phyloP scores from a whole-genome alignment of 1,140 invertebrate species.

The Pararge aegeria region DNA sequence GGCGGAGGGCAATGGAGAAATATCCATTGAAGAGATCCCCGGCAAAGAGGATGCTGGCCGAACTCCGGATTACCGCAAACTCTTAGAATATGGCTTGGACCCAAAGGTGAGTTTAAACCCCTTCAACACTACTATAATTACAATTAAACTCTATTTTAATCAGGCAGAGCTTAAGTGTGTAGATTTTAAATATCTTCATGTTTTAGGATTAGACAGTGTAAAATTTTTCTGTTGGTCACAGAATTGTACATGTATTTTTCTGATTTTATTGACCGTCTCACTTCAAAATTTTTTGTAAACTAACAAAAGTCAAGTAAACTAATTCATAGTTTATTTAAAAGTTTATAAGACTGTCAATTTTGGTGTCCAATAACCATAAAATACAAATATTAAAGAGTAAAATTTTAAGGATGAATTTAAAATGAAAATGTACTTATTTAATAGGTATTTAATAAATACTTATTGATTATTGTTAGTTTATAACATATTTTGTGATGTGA shows the following conservation, averaged over 20 bases:
- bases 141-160: background rate
- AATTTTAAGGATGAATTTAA: too few relatives aligned
- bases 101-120: constrained; percentile 84
- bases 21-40: constrained; percentile 89
- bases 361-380: too few relatives aligned
- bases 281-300: background rate
- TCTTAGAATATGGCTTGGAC: constrained; percentile 96
- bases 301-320: background rate
- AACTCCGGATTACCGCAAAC: constrained; percentile 92
- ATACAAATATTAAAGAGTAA: too few relatives aligned
- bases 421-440: too few relatives aligned
- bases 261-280: background rate
- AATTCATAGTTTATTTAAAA: background rate
- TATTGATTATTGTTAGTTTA: too few relatives aligned
- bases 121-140: background rate
- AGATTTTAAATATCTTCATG: background rate
- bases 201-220: background rate
- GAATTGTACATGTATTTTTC: background rate
- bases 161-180: background rate
- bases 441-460: too few relatives aligned
- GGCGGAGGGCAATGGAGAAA: constrained; percentile 95
- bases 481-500: too few relatives aligned
- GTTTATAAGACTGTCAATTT: background rate
- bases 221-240: background rate
- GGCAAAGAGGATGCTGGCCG: constrained; percentile 87